Evolutionary conservation across 2,113 vertebrate species (phyloP).

Genomic region (Albula goreensis): DNA sequence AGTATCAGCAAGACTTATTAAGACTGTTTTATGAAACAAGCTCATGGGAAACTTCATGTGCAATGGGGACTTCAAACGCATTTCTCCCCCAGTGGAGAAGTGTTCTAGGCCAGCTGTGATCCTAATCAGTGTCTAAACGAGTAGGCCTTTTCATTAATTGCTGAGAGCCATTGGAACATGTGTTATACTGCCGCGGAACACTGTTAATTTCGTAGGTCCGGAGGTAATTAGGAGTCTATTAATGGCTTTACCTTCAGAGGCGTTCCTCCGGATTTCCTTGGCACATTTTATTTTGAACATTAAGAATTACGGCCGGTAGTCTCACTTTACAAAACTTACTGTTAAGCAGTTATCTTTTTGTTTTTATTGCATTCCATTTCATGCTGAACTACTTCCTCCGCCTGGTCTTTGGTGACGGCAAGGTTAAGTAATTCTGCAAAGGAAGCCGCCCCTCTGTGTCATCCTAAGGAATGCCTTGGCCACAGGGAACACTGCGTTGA

Average conservation of each 20-base stretch:
- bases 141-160: conserved; percentile 10
- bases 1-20: not conserved
- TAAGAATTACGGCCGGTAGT: not conserved
- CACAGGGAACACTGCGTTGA: not conserved
- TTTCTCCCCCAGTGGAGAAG: not conserved
- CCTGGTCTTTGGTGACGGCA: not conserved
- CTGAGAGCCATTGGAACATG: conserved; percentile 35
- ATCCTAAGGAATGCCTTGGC: conserved; percentile 18
- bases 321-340: conserved; percentile 38
- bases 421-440: not conserved
- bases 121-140: conserved; percentile 7
- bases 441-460: conserved; percentile 8
- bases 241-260: conserved; percentile 33
- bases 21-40: not conserved
- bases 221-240: conserved; percentile 32
- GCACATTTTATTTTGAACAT: not conserved
- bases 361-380: not conserved
- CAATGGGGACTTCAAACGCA: not conserved
- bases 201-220: conserved; percentile 44
- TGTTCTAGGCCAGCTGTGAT: conserved; percentile 1
- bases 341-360: conserved; percentile 19
- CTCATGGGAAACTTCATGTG: not conserved
- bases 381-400: not conserved
- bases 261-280: not conserved
- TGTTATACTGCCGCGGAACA: conserved; percentile 33